Evolutionary conservation across 2,113 vertebrate species (phyloP).

Genomic region (Neolamprologus falcicula): DNA sequence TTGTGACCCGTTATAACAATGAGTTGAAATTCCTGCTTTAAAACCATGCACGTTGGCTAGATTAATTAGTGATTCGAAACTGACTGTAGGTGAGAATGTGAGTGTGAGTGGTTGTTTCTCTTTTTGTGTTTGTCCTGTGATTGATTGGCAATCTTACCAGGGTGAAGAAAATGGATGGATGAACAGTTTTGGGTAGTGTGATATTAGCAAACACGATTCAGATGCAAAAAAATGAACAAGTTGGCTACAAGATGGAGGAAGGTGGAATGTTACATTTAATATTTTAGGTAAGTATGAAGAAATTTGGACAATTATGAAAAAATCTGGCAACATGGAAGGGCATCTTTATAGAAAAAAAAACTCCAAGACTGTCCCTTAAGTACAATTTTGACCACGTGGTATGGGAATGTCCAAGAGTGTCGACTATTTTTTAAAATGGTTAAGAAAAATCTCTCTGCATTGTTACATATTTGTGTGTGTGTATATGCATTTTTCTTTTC

Average conservation of each 20-base stretch:
- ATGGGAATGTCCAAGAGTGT: neutral
- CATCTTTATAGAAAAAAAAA: neutral
- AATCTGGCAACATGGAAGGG: neutral
- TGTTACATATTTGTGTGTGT: neutral
- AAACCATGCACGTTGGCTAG: neutral
- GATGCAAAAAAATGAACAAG: neutral
- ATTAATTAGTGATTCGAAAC: neutral
- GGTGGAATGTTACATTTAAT: neutral
- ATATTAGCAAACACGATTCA: neutral
- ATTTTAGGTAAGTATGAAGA: neutral
- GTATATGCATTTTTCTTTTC: neutral
- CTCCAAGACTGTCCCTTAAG: neutral
- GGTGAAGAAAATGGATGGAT: neutral
- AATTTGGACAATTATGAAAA: neutral
- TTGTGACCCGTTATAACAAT: neutral
- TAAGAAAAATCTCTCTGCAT: neutral
- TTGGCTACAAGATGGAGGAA: neutral
- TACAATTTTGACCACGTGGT: neutral
- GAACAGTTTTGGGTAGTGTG: neutral
- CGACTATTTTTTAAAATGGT: neutral
- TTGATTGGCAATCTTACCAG: neutral
- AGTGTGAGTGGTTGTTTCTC: neutral
- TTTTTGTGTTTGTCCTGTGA: neutral
- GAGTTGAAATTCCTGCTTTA: neutral
- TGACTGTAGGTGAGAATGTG: neutral